A percentile compares a stretch with the other conserved stretches of the same genome.
These are phyloP conservation scores for Xylophagus ater DNA, from an alignment of 2,888 invertebrate species.

Conservation along the genomic window DNA sequence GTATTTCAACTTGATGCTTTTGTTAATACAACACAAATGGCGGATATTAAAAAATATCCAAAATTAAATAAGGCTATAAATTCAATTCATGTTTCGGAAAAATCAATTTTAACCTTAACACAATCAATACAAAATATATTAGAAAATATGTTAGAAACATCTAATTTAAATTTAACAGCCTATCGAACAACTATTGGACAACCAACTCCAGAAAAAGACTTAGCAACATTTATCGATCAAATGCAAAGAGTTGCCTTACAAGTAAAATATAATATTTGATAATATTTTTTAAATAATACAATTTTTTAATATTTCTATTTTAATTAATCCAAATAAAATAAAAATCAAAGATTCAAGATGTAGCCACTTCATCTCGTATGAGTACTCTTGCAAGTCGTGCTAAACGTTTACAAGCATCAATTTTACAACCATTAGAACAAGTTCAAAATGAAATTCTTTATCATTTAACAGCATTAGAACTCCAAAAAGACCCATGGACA, in stretches of 20 bases:
- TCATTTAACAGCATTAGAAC: conserved; percentile 62
- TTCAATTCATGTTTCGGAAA: conserved; percentile 34
- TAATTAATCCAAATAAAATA: background rate
- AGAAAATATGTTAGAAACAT: conserved; percentile 36
- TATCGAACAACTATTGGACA: conserved; percentile 35
- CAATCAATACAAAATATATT: conserved; percentile 35
- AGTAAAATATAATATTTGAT: conserved; percentile 24
- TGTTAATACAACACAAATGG: conserved; percentile 53
- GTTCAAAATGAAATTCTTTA: conserved; percentile 61
- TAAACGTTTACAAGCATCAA: conserved; percentile 51
- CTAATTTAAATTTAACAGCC: conserved; percentile 36
- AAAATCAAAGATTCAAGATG: conserved; percentile 46
- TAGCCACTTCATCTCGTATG: conserved; percentile 58
- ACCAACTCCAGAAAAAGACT: conserved; percentile 39
- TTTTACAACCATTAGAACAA: conserved; percentile 57
- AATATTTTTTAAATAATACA: background rate
- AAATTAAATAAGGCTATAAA: conserved; percentile 36
- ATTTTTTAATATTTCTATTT: background rate
- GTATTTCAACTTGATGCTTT: conserved; percentile 60
- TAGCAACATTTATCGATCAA: conserved; percentile 40
- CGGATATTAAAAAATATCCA: conserved; percentile 36
- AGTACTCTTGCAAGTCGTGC: conserved; percentile 56
- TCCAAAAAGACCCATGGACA: conserved; percentile 59
- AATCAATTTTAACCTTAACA: conserved; percentile 33
- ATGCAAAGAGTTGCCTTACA: conserved; percentile 40